A percentile compares a stretch with the other conserved stretches of the same genome.
Evolutionary conservation across 2,797 vertebrate genomes (phyloP).

Genomic region (Sebastes reedi): DNA sequence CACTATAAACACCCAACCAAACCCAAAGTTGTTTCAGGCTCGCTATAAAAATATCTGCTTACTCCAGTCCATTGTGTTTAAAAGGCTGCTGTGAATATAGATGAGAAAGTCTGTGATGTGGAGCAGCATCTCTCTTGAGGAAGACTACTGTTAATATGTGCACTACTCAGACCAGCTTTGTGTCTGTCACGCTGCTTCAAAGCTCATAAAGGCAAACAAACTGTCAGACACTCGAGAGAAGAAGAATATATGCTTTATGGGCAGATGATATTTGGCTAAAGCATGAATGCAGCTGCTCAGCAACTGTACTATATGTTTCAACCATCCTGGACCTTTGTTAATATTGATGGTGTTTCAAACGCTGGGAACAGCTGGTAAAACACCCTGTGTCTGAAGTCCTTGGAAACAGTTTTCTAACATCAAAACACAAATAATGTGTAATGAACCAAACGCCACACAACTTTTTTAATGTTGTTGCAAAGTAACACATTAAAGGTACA

Average conservation of each 20-base stretch:
- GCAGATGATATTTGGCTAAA: not conserved
- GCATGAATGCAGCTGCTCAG: not conserved
- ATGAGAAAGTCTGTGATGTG: constrained; percentile 8
- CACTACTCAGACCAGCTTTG: constrained; percentile 1
- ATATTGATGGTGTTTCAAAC: not conserved
- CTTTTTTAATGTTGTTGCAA: not conserved
- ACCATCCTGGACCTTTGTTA: not conserved
- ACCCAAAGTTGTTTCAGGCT: constrained; percentile 9
- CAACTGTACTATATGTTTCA: not conserved
- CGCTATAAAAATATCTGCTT: constrained; percentile 12
- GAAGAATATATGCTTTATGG: not conserved
- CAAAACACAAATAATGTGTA: not conserved
- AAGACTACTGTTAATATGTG: not conserved
- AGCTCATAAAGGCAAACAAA: constrained; percentile 1
- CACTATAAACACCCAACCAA: constrained; percentile 12
- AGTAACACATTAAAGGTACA: not conserved
- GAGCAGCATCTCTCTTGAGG: constrained; percentile 1
- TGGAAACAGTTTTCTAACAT: not conserved
- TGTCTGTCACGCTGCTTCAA: not conserved
- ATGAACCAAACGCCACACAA: not conserved
- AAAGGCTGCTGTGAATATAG: constrained; percentile 14
- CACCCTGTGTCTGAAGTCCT: not conserved
- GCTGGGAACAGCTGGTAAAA: not conserved
- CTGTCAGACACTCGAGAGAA: not conserved
- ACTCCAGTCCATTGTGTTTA: constrained; percentile 15